Base-by-base conservation (phyloP, 2,888 invertebrate genomes). In the Amphipyra tragopoginis region DNA sequence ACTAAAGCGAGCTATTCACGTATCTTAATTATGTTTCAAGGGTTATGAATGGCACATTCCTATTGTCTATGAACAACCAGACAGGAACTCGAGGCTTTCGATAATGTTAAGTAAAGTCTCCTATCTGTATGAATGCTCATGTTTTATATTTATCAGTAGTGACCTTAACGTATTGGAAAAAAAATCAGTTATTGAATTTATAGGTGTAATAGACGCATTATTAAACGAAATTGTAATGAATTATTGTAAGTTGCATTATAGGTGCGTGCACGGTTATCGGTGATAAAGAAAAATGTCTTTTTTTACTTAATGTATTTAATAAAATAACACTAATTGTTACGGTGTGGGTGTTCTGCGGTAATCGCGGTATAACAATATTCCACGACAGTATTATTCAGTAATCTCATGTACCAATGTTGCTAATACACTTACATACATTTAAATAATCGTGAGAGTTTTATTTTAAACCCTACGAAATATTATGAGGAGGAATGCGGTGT, bases 331-430 rank as follows among this genome's bases (percentile, higher is more conserved):
- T 87, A 79, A 86, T 89, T 88, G 89, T 88, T 89, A 88, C 68
- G 74, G 81, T 73, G 83, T 84, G 85, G 87, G 84, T 90, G 89
- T 88, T 85, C 81, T 77, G 83, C 75, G 75, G 73, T 79, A 80
- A 82, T 84, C 83, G 83, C 83, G 87, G 82, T 86, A 86, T 86
- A 84, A 81, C 80, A 86, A 86, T 92, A 90, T 85, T 89, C 90
- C 90, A 90, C 87, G 82, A 86, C 94, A 94, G 94, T 94, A 94
- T 94, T 94, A 94, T 86, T 89, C 93, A 92, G 90, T 94, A 93
- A 94, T 93, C 90, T 93, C 89, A 92, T 94, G 94, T 94, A 94
- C 94, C 94, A 93, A 94, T 90, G 93, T 94, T 94, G 94, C 94
- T 94, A 94, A 93, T 94, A 94, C 93, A 94, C 94, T 93, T 92